Evolutionary conservation across 2,113 vertebrate species (phyloP), one percentile per base, ranked within the genome.

Genomic region (Corythoichthys intestinalis): DNA sequence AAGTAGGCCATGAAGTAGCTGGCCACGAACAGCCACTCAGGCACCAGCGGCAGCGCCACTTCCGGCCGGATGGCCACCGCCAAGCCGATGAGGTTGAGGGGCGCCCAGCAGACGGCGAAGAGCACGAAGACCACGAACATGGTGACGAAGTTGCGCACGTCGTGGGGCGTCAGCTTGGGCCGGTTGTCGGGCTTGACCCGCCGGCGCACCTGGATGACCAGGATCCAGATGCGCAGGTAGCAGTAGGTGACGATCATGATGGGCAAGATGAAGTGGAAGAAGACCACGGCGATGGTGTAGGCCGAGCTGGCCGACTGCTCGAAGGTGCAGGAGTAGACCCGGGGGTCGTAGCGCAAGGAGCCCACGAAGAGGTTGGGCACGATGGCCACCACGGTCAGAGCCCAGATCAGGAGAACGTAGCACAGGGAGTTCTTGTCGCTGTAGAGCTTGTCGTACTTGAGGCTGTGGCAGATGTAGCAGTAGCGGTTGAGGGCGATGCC

Each of bases 1-100:
- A 99, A 98, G 87, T 98, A 98, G 0, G 96, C 96, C 95, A 98
- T 94, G 75, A 98, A 98, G 87, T 99, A 98, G 86, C 97, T 98
- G 53, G 93, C 91, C 73, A 99, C 95, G 28, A 99, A 99, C 48
- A 99, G 84, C 96, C 97, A 98, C 81, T 98, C 97, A 0, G 97
- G 97, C 83, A 98, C 94, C 79, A 92, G 91, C 41, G 95, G 93
- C 60, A 91, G 87, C 75, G 94, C 85, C 3, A 74, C 90, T 71
- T 90, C 80, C 0, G 97, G 95, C 65, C 92, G 92, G 17, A 95
- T 91, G 1, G 97, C 95, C 70, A 99, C 97, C 0, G 93, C 94
- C 37, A 99, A 91, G 15, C 97, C 96, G 9, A 99, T 97, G 9
- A 96, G 92, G 86, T 99, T 99, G 72, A 99, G 92, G 2, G 96